A percentile compares a stretch with the other conserved stretches of the same genome.
These are phyloP conservation scores for Jacana jacana DNA, from an alignment of 2,113 vertebrate species.

Conservation along the genomic window DNA sequence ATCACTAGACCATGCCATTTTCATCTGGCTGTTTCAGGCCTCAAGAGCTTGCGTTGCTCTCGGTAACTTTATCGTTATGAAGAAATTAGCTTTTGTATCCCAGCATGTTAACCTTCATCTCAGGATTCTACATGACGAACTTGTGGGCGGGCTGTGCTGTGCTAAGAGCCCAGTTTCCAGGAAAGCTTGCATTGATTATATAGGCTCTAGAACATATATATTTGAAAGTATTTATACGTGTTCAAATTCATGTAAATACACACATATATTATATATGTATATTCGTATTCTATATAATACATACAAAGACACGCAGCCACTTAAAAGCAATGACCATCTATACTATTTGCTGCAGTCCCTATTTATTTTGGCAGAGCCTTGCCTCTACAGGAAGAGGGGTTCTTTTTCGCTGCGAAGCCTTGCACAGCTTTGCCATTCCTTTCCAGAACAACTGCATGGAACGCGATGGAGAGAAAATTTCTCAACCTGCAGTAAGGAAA, in stretches of 20 bases:
- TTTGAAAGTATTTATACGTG: neutral
- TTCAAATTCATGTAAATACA: neutral
- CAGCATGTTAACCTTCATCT: neutral
- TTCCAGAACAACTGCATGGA: slow-evolving; percentile 54
- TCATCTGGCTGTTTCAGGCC: slow-evolving; percentile 47
- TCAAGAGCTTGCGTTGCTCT: neutral
- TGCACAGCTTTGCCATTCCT: neutral
- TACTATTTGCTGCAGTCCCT: slow-evolving; percentile 3
- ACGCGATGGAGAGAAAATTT: slow-evolving; percentile 1
- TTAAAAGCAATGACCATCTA: neutral
- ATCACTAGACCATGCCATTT: slow-evolving; percentile 63
- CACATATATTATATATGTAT: neutral
- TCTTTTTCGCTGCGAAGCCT: neutral
- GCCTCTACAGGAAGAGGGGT: neutral
- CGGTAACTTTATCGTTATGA: slow-evolving; percentile 37
- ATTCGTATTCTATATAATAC: neutral
- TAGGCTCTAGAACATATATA: neutral
- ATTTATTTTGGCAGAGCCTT: slow-evolving; percentile 55
- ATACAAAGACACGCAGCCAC: fast-evolving
- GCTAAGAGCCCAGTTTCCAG: neutral
- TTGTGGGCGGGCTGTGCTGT: neutral
- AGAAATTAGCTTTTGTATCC: slow-evolving; percentile 53
- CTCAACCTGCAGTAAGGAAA: slow-evolving; percentile 70
- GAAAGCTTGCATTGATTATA: neutral
- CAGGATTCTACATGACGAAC: neutral